Conservation (phyloP, 2,113 vertebrate genomes). For the Clarias batrachus region DNA sequence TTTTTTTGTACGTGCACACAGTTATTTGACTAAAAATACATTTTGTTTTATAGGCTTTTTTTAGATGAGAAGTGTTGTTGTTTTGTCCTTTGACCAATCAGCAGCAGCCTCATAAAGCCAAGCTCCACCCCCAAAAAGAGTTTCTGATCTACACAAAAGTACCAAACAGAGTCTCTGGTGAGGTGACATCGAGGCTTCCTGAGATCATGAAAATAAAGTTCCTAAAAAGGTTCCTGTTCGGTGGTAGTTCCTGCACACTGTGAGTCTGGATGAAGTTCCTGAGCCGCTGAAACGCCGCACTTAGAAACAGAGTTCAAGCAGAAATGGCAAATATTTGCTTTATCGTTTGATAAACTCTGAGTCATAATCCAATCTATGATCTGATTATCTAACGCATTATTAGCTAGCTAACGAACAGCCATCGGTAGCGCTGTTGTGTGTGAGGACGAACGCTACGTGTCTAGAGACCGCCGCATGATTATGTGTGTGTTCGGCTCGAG, state of each 20-base stretch:
- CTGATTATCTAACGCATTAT: neutral
- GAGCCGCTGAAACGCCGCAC: neutral
- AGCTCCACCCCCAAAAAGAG: neutral
- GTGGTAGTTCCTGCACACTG: neutral
- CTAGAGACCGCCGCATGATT: neutral
- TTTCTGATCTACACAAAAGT: too few relatives aligned
- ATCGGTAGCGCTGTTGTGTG: neutral
- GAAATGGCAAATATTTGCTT: neutral
- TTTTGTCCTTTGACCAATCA: neutral
- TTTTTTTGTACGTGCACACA: too few relatives aligned
- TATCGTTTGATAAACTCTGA: neutral
- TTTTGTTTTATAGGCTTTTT: too few relatives aligned
- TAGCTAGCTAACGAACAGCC: neutral
- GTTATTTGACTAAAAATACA: too few relatives aligned
- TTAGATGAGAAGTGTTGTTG: too few relatives aligned
- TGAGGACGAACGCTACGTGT: neutral
- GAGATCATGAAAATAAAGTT: neutral
- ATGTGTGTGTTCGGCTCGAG: neutral
- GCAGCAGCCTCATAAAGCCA: neutral
- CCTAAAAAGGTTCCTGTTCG: neutral
- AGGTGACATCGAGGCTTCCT: neutral
- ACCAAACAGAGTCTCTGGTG: too few relatives aligned
- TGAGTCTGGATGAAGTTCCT: neutral
- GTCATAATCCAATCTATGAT: neutral
- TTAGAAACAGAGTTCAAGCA: neutral